phyloP scores from a whole-genome alignment of 2,113 vertebrate genomes.

The Albula goreensis region DNA sequence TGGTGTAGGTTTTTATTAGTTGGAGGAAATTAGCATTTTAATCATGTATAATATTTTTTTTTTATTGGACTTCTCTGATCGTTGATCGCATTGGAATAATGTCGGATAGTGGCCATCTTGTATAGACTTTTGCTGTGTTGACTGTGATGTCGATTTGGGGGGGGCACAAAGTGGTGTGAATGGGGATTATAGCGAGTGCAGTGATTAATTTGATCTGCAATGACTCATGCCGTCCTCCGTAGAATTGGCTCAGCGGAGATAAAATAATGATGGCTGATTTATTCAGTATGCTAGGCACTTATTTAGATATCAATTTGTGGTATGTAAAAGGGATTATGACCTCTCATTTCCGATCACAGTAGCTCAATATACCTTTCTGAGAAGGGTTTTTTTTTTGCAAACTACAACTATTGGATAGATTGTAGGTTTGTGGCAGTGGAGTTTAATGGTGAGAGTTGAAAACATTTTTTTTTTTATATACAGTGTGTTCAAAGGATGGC shows the following conservation, averaged over 20 bases:
- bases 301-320: conserved; percentile 1
- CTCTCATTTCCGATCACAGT: not conserved
- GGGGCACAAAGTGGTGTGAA: not conserved
- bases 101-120: not conserved
- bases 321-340: not conserved
- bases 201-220: not conserved
- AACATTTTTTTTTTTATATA: no score
- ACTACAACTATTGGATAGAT: not conserved
- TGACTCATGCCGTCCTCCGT: not conserved
- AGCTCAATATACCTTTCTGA: not conserved
- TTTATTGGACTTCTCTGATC: not conserved
- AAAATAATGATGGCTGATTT: not conserved
- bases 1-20: no score
- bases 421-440: not conserved
- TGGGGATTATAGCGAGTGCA: not conserved
- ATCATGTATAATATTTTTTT: no score
- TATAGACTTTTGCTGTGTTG: not conserved
- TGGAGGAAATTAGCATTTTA: no score
- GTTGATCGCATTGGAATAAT: not conserved
- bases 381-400: not conserved
- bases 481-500: no score
- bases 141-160: not conserved
- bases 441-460: no score
- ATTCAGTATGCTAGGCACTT: not conserved
- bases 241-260: not conserved